Evolutionary conservation across 2,888 invertebrate species (phyloP), one percentile per base, ranked within the genome.

Genomic region (Conops quadrifasciatus): DNA sequence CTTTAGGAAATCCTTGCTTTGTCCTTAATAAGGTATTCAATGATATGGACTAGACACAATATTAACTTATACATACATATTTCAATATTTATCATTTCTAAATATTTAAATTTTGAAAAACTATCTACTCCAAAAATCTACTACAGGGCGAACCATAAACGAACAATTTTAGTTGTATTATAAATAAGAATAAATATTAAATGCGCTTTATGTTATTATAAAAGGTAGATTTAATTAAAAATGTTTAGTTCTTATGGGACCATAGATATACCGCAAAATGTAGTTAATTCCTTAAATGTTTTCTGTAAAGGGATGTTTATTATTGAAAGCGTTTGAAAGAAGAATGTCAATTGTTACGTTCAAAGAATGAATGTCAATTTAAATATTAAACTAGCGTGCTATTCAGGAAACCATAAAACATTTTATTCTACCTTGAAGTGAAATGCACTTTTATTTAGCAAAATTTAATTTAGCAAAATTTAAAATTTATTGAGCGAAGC

Each of bases 391-490:
- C 56, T 56, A 64, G 71, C 71, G 73, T 73, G 70, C 65, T 73
- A 64, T 53, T 67, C 69, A 80, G 76, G 82, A 81, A 81, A 77
- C 81, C 81, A 68, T 82, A 82, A 72, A 79, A 81, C 76, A 77
- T 71, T 76, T 79, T 79, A 77, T 80, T 81, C 80, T 79, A 78
- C 79, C 77, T 79, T 77, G 62, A 63, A 45, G n/a, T 47, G 28
- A 73, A 69, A 47, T 49, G 30, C 49, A 30, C 51, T 62, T 62
- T 62, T 21, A 51, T 68, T 68, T 30, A 56, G 30, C 15, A 47
- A 30, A n/a, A n/a, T n/a, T n/a, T n/a, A n/a, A 51, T 68, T 68
- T 30, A 56, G 30, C 15, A 47, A 75, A 71, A 70, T 60, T 36
- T 36, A 7, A 9, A 36, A 36, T 36, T 36, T 36, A 36, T 7